These are phyloP conservation scores for Nicator chloris DNA, from an alignment of 2,113 vertebrate genomes.

Conservation along the genomic window DNA sequence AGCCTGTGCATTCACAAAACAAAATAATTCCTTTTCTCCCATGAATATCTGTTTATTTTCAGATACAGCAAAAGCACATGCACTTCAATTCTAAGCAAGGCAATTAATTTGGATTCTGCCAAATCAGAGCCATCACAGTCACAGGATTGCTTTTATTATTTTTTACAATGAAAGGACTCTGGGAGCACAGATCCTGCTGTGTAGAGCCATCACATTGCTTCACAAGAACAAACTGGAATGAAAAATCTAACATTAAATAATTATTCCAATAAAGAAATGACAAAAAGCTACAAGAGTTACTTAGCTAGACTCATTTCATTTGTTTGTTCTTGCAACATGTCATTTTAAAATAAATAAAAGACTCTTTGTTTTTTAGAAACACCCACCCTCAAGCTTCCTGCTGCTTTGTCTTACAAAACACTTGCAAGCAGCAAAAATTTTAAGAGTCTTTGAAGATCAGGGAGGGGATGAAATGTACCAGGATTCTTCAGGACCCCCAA, in stretches of 20 bases:
- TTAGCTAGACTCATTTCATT: constrained; percentile 20
- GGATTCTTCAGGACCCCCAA: background rate
- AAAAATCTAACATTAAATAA: constrained; percentile 51
- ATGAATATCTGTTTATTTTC: constrained; percentile 35
- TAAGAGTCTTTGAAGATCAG: background rate
- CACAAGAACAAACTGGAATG: constrained; percentile 26
- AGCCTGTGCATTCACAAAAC: constrained; percentile 14
- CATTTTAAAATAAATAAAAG: constrained; percentile 71
- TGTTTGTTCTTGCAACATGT: constrained; percentile 17
- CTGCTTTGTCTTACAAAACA: constrained; percentile 32
- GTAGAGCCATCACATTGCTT: constrained; percentile 57
- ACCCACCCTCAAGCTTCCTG: background rate
- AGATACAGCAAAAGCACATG: background rate
- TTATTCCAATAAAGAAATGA: constrained; percentile 50
- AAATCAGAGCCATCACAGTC: constrained; percentile 36
- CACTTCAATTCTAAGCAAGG: constrained; percentile 50
- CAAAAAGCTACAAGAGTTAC: background rate
- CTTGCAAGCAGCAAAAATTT: background rate
- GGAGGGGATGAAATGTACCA: background rate
- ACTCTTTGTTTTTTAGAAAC: background rate
- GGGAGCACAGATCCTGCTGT: constrained; percentile 71
- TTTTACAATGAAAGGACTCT: background rate
- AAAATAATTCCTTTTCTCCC: constrained; percentile 41
- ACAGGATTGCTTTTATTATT: background rate
- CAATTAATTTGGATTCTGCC: constrained; percentile 37